Evolutionary conservation across 2,888 invertebrate species (phyloP), one percentile per base, ranked within the genome.

Genomic region (Chloroclystis v-ata): DNA sequence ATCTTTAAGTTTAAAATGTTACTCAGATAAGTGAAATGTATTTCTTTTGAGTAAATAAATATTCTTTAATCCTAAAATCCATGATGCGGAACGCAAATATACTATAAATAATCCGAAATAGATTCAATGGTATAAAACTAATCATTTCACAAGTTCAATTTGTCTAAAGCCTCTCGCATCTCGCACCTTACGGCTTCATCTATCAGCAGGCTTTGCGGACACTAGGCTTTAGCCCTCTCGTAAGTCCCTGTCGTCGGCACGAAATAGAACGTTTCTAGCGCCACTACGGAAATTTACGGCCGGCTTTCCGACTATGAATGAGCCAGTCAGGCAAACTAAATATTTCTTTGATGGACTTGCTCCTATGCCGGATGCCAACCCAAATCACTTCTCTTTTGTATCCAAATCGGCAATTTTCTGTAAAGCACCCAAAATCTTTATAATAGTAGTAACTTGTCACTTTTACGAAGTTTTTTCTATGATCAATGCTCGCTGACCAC

Each of bases 271-370:
- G 39, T 13, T 42, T 40, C 42, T 40, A 53, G 49, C 42, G 43
- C 54, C 49, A 52, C 46, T 57, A 54, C 54, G 42, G 46, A 54
- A 49, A 57, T 54, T 52, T 48, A 57, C 52, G 52, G 37, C 12
- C 40, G 54, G 52, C 52, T 54, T 51, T 41, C 44, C 13, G 38
- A 30, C 42, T 56, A 52, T 56, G 52, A 54, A 56, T 54, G 44
- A 24, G 37, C 32, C 6, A 20, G 25, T 20, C 24, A 28, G 10
- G 13, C 14, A 35, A 29, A 38, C 13, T 46, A 47, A 43, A 50
- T 50, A 37, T 37, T 43, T 40, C 46, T 50, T 46, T 35, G 40
- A 20, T 4, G 13, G 41, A 37, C n/a, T 29, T 26, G 16, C 6
- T 13, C 14, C 32, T 6, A 14, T 10, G 32, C 14, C 32, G n/a